Evolutionary conservation across 1,140 invertebrate genomes (phyloP), one percentile per base, ranked within the genome.

Genomic region (Idris sp.): DNA sequence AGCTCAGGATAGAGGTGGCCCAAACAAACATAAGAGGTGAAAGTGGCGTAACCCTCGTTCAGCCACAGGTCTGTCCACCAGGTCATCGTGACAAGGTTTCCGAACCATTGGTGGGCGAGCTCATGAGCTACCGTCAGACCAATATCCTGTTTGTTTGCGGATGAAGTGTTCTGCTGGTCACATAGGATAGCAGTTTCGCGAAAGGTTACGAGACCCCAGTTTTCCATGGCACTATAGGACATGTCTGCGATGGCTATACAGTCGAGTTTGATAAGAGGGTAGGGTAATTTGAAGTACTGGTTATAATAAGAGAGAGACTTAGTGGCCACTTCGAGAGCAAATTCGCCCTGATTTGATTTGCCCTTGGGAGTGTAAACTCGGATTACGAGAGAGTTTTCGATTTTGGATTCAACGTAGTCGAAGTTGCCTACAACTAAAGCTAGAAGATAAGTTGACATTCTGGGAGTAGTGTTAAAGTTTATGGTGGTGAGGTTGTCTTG

Each of bases 381-480:
- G 0, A 98, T 93, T 13, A 93, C 73, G 9, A 97, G 92, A 7
- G 95, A 96, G 88, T 97, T 94, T n/a, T 87, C 87, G 0, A 93
- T 93, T 69, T 86, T 92, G 59, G 90, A 92, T 84, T 98, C 97
- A 2, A 98, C 91, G 86, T 92, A 97, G 85, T 98, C 97, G 86
- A 95, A 98, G 85, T 98, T 96, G 15, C 97, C 97, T 5, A 99
- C 92, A 0, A 97, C 93, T 38, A 95, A 92, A 0, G 97, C 97
- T 30, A 99, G 92, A 44, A 99, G 88, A 83, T 99, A 99, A 0
- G 97, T 98, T 0, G 96, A 97, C 98, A 99, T 99, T 54, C 97
- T 92, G 0, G 97, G 96, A 2, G 96, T 96, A 54, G 89, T 92
- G 71, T 95, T 92, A 84, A 97, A 99, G 40, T 90, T 90, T 7